phyloP scores from a whole-genome alignment of 1,140 invertebrate species.

The Pteromalus puparum region DNA sequence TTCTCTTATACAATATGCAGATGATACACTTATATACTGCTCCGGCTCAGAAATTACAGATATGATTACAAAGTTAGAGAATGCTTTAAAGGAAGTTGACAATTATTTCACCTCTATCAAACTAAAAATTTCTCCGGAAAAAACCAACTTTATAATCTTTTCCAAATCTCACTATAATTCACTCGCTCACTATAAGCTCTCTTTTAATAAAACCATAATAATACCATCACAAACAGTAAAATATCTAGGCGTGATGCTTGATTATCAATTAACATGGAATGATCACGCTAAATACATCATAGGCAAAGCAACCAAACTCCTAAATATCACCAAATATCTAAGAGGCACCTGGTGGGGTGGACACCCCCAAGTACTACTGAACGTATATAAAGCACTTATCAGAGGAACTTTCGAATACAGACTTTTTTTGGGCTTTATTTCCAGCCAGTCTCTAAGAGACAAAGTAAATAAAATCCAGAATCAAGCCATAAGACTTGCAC shows the following conservation, averaged over 20 bases:
- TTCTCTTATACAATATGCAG: slow-evolving; percentile 39
- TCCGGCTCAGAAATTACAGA: not conserved
- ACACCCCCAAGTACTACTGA: slow-evolving; percentile 42
- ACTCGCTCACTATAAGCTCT: not conserved
- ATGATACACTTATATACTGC: slow-evolving; percentile 48
- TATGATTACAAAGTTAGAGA: not conserved
- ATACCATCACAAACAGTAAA: not conserved
- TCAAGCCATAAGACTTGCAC: slow-evolving; percentile 5
- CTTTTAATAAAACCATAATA: slow-evolving; percentile 39
- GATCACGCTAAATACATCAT: slow-evolving; percentile 38
- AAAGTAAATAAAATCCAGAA: slow-evolving; percentile 45
- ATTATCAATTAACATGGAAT: slow-evolving; percentile 49
- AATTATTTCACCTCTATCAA: slow-evolving; percentile 28
- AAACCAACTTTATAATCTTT: slow-evolving; percentile 29
- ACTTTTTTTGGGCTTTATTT: not conserved
- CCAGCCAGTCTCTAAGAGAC: not conserved
- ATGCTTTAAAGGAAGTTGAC: not conserved
- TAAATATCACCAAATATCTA: slow-evolving; percentile 44
- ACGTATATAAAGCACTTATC: slow-evolving; percentile 47
- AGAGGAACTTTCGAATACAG: slow-evolving; percentile 46
- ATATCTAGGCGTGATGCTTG: slow-evolving; percentile 40
- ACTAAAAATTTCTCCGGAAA: slow-evolving; percentile 12
- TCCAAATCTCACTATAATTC: not conserved
- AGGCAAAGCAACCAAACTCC: slow-evolving; percentile 17
- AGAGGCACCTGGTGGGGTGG: slow-evolving; percentile 49